Conservation (phyloP, 2,113 vertebrate species). For the Arvicanthis niloticus region DNA sequence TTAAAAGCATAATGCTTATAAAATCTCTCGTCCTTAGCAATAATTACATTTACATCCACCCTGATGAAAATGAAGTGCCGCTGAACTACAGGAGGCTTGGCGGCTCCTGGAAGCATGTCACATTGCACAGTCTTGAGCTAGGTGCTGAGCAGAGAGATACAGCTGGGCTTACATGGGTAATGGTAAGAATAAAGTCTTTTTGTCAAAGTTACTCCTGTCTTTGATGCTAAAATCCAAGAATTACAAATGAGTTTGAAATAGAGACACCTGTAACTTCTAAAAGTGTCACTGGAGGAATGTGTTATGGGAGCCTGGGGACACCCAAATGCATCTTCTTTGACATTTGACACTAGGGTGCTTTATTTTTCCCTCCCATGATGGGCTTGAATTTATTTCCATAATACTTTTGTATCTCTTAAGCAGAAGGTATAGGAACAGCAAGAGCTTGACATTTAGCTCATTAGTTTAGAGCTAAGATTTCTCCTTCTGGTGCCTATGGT, state of each 20-base stretch:
- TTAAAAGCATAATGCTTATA: slow-evolving; percentile 63
- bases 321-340: slow-evolving; percentile 52
- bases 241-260: background rate
- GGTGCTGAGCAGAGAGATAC: background rate
- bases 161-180: background rate
- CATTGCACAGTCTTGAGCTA: background rate
- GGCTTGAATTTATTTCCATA: slow-evolving; percentile 41
- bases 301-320: background rate
- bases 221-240: slow-evolving; percentile 55
- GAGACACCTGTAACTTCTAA: slow-evolving; percentile 28
- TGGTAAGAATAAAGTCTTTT: slow-evolving; percentile 3
- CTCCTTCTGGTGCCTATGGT: background rate
- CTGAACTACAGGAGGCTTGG: background rate
- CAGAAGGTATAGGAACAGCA: background rate
- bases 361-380: background rate
- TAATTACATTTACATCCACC: slow-evolving; percentile 51
- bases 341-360: background rate
- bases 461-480: slow-evolving; percentile 32
- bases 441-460: slow-evolving; percentile 32
- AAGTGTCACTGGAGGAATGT: background rate
- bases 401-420: slow-evolving; percentile 48
- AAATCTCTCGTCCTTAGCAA: slow-evolving; percentile 48
- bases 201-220: background rate
- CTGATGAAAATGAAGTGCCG: background rate
- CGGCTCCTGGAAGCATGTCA: background rate